Conservation (phyloP, 2,113 vertebrate species). For the Indri indri region DNA sequence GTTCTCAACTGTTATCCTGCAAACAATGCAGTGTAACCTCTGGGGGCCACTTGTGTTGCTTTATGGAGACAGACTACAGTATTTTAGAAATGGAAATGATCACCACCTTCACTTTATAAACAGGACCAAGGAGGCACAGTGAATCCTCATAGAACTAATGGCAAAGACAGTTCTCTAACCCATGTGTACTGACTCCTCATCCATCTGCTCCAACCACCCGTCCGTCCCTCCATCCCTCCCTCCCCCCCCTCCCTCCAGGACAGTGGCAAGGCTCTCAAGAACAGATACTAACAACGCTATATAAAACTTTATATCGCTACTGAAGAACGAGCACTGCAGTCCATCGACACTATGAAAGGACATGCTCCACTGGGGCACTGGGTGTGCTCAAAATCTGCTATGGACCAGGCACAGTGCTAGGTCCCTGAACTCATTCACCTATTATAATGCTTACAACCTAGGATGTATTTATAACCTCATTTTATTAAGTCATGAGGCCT, state of each 20-base stretch:
- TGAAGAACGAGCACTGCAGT: not conserved
- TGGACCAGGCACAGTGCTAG: not conserved
- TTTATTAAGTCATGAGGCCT: not conserved
- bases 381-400: not conserved
- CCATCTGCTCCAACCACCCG: not conserved
- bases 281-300: not conserved
- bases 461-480: not conserved
- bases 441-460: not conserved
- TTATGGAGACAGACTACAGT: not conserved
- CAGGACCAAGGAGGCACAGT: not conserved
- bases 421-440: not conserved
- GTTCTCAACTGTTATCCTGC: not conserved
- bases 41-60: not conserved
- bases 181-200: not conserved
- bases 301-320: no score
- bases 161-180: not conserved
- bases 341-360: not conserved
- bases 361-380: not conserved
- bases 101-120: not conserved
- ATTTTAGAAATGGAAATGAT: not conserved
- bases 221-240: not conserved
- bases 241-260: no score
- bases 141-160: not conserved
- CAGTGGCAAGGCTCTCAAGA: not conserved
- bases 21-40: not conserved